Evolutionary conservation across 1,140 invertebrate species (phyloP), one percentile per base, ranked within the genome.

Genomic region (Batillaria attramentaria): DNA sequence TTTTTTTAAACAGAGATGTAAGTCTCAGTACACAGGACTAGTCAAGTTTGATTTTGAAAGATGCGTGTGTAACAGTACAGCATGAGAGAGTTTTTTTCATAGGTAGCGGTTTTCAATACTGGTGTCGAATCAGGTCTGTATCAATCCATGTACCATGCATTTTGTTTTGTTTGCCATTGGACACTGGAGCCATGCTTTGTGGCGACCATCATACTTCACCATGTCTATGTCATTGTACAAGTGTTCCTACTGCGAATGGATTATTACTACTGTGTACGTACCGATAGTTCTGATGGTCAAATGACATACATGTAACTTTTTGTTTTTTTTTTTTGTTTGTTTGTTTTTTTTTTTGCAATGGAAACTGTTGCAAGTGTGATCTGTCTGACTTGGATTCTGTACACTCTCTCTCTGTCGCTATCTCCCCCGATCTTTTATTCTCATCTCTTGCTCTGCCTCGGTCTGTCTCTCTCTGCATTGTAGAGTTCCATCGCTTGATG

Each of bases 161-260:
- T n/a, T n/a, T n/a, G n/a, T 54, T 24, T 33, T 72, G 31, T 72
- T 10, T 54, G 33, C n/a, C 60, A 31, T 57, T 35, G 28, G 35
- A 42, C 54, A 43, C n/a, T 46, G 42, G 46, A 31, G 57, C 57
- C 33, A 31, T 31, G 33, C 57, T 62, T 31, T 62, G 57, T 62
- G 57, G 57, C 57, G 33, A 62, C 33, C 57, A 62, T 62, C n/a
- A 37, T 73, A n/a, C n/a, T n/a, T n/a, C n/a, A n/a, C n/a, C n/a
- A n/a, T 73, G 46, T 73, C 20, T 16, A 65, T 75, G 60, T 75
- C 39, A 75, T 42, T 65, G 73, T 75, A 57, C 54, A 75, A 75
- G 73, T 75, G 73, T 75, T 62, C 62, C 73, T 65, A 75, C 41
- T 75, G 73, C 68, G 62, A 65, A 39, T 65, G 73, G 57, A 35